Evolutionary conservation across 92 coral and sea anemone genomes (phyloP), one percentile per base, ranked within the genome.

Genomic region (Porites evermanni): DNA sequence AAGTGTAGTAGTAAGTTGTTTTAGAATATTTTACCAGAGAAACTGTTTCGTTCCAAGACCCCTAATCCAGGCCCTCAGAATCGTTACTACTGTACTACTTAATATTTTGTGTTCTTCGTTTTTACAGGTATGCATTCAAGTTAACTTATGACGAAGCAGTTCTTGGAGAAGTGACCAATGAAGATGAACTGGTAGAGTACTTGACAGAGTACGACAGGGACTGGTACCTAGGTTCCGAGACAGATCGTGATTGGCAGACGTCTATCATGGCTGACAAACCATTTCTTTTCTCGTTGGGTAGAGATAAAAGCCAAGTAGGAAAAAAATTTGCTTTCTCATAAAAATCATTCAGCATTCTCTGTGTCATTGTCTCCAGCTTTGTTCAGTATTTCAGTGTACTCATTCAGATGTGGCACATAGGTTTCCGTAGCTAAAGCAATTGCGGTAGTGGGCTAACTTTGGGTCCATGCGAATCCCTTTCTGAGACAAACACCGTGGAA

Each of bases 81-180:
- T 52, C 0, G 60, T 8, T 51, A 12, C 64, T 53, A 77, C 6
- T 9, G 53, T 68, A 38, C 5, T 38, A 38, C 47, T 38, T 38
- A 38, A 29, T 47, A 18, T 38, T 51, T 13, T 17, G 21, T 17
- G 26, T 16, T 66, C 20, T 20, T 70, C 18, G 72, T 32, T 61
- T 38, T 66, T 70, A 67, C 75, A 97, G 99, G 83, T 97, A 92
- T 84, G 98, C 99, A 12, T 97, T 97, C 79, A 97, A 97, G 90
- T 76, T 97, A 63, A 97, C 94, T 1, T 95, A 95, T 81, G 99
- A 97, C 58, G 99, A 97, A 86, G 99, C 99, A 58, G 99, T 97
- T 53, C 88, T 97, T 21, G 99, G 99, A 2, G 97, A 94, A 73
- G 84, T 92, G 19, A 88, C 94, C 18, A 83, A 87, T 82, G 88